These are phyloP conservation scores for Drosophila kohkoa DNA, from an alignment of 1,140 invertebrate species.

Conservation along the genomic window DNA sequence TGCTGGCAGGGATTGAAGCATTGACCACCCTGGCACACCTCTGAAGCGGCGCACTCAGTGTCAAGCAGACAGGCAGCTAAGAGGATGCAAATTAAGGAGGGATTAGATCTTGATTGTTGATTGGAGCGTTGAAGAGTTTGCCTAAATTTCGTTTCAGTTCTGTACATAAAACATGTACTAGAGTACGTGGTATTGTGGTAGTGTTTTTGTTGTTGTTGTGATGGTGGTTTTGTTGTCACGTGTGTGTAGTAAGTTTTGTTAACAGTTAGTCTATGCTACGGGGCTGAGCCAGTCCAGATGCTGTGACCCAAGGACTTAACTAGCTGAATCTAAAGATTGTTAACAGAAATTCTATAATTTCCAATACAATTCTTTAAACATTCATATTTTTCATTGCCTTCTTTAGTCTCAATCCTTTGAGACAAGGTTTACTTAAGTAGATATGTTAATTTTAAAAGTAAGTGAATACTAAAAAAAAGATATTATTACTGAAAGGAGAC, in stretches of 20 bases:
- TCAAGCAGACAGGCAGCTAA: constrained; percentile 92
- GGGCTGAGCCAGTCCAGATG: constrained; percentile 44
- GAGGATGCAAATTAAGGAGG: constrained; percentile 55
- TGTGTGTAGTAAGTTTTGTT: constrained; percentile 40
- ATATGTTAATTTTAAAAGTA: too few relatives aligned
- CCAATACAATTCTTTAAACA: too few relatives aligned
- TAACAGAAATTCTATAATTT: too few relatives aligned
- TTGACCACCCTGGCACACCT: constrained; percentile 93
- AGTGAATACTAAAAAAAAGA: too few relatives aligned
- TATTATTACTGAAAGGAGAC: too few relatives aligned
- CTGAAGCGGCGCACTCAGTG: constrained; percentile 91
- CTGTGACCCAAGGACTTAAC: neutral
- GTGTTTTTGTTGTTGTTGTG: constrained; percentile 52
- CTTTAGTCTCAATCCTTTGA: too few relatives aligned
- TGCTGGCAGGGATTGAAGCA: constrained; percentile 93
- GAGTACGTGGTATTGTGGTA: constrained; percentile 37
- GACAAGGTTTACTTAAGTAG: too few relatives aligned
- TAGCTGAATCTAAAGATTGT: too few relatives aligned
- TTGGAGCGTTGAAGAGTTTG: neutral
- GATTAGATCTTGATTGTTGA: constrained; percentile 16
- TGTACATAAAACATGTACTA: constrained; percentile 16
- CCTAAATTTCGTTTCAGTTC: constrained; percentile 39
- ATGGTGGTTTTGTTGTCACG: constrained; percentile 15
- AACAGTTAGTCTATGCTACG: constrained; percentile 64
- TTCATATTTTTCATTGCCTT: too few relatives aligned